Evolutionary conservation across 2,888 invertebrate genomes (phyloP).

Genomic region (Epistrophe eligans): DNA sequence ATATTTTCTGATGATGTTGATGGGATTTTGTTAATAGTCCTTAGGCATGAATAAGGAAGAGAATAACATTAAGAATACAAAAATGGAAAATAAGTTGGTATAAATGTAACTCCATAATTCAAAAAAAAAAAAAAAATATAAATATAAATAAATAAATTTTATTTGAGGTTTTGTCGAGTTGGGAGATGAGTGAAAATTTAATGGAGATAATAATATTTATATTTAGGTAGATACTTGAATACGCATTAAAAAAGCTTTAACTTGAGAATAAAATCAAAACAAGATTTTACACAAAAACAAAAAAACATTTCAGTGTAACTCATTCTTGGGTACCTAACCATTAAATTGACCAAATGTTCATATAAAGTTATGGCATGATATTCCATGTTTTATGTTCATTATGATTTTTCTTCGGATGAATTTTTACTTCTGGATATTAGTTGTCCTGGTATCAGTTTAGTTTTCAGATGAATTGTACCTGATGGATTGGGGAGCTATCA

Average conservation of each 20-base stretch:
- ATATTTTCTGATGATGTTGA: constrained; percentile 38
- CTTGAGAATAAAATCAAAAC: background rate
- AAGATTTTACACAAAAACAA: too few relatives aligned
- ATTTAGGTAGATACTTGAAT: background rate
- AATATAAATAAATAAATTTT: too few relatives aligned
- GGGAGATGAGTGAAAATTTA: background rate
- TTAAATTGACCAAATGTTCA: too few relatives aligned
- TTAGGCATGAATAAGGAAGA: constrained; percentile 6
- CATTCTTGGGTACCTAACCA: too few relatives aligned
- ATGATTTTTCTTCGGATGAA: too few relatives aligned
- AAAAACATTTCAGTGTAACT: too few relatives aligned
- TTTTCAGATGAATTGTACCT: too few relatives aligned
- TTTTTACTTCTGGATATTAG: too few relatives aligned
- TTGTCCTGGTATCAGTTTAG: too few relatives aligned
- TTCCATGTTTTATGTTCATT: too few relatives aligned
- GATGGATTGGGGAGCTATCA: too few relatives aligned
- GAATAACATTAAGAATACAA: constrained; percentile 1
- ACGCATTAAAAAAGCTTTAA: background rate
- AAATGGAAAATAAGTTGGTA: background rate
- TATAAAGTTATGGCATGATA: too few relatives aligned
- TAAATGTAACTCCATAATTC: background rate
- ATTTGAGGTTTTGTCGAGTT: background rate
- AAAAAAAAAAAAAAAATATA: background rate
- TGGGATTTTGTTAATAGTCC: constrained; percentile 6
- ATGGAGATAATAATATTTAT: background rate